phyloP scores from a whole-genome alignment of 2,888 invertebrate genomes.

The Andrena bicolor region DNA sequence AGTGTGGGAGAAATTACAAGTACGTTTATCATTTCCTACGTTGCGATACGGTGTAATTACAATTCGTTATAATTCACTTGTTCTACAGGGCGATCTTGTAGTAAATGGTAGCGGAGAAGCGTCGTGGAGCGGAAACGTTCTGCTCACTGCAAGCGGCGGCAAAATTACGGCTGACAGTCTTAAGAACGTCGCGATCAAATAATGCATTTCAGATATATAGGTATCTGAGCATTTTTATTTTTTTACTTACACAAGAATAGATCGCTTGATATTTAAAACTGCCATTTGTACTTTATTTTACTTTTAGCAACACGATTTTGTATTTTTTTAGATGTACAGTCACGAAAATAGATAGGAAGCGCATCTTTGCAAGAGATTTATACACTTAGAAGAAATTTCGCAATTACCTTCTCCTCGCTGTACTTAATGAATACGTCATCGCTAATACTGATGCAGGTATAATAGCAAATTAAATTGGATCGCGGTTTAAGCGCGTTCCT shows the following conservation, averaged over 20 bases:
- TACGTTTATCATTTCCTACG: conserved; percentile 66
- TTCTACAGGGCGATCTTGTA: conserved; percentile 88
- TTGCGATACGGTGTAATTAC: background rate
- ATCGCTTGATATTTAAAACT: conserved; percentile 38
- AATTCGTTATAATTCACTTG: conserved; percentile 9
- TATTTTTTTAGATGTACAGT: conserved; percentile 44
- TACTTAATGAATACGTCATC: conserved; percentile 2
- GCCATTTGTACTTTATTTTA: conserved; percentile 30
- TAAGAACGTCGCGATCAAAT: conserved; percentile 94
- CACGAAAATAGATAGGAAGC: conserved; percentile 27
- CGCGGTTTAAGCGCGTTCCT: conserved; percentile 15
- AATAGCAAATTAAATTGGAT: conserved; percentile 26
- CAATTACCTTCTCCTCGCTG: background rate
- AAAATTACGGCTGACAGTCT: conserved; percentile 91
- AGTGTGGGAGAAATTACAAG: conserved; percentile 96
- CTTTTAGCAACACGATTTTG: conserved; percentile 20
- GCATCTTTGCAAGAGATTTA: background rate
- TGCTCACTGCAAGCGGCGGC: conserved; percentile 91
- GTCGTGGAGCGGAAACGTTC: conserved; percentile 93
- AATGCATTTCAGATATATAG: conserved; percentile 75
- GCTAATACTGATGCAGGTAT: background rate
- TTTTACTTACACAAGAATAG: conserved; percentile 18
- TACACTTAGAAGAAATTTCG: conserved; percentile 13
- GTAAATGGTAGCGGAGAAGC: conserved; percentile 90
- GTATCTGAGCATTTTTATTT: conserved; percentile 43